These are phyloP conservation scores for Ctena decussata DNA, from an alignment of 2,888 invertebrate genomes.

Conservation along the genomic window DNA sequence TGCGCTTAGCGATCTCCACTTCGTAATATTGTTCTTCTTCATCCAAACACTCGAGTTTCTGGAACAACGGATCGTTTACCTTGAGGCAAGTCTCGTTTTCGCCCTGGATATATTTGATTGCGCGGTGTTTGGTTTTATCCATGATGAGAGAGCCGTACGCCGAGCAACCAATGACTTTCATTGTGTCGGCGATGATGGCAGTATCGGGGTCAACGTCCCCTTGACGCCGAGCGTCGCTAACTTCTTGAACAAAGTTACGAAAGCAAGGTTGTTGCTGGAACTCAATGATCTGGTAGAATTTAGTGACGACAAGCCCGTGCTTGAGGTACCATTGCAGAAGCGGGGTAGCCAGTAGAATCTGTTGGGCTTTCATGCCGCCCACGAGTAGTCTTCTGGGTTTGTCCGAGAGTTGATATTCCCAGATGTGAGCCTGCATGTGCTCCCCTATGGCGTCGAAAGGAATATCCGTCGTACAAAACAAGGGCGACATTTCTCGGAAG, in stretches of 20 bases:
- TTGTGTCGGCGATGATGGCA: conserved; percentile 42
- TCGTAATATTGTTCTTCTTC: too few species aligned
- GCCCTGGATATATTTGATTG: conserved; percentile 49
- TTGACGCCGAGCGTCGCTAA: conserved; percentile 10
- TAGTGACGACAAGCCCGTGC: conserved; percentile 56
- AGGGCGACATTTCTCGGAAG: conserved; percentile 44
- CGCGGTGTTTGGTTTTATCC: conserved; percentile 45
- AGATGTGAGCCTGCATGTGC: conserved; percentile 38
- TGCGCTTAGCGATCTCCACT: too few species aligned
- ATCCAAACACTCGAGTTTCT: too few species aligned
- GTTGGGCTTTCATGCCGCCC: conserved; percentile 37
- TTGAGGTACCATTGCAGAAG: conserved; percentile 43
- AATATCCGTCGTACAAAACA: conserved; percentile 32
- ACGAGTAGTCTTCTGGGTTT: conserved; percentile 36
- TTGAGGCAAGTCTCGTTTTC: conserved; percentile 37
- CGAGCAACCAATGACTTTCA: conserved; percentile 49
- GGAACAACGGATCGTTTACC: too few species aligned
- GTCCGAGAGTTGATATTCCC: conserved; percentile 15
- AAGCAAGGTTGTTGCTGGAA: conserved; percentile 25
- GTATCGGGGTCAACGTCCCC: conserved; percentile 32
- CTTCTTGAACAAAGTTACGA: not conserved
- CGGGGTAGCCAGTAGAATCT: conserved; percentile 53
- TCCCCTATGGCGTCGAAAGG: conserved; percentile 44
- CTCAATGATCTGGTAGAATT: conserved; percentile 50
- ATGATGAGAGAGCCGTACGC: conserved; percentile 59